Evolutionary conservation across 1,140 invertebrate species (phyloP), one percentile per base, ranked within the genome.

Genomic region (Neuroterus valhalla): DNA sequence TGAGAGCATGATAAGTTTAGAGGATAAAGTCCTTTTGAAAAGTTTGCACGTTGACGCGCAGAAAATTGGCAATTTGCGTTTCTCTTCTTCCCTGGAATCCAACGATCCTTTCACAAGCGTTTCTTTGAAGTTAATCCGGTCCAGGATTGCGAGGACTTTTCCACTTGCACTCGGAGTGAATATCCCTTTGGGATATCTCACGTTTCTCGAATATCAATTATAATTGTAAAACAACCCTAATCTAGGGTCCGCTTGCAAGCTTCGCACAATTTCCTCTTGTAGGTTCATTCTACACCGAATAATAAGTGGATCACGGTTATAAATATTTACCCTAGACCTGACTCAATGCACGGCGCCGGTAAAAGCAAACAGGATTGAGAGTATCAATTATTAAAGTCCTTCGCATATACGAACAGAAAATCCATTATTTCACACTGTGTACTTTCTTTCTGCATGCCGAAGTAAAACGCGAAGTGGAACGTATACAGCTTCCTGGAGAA

Each of bases 201-300:
- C 26, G 55, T 38, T 67, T 66, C 62, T 31, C 45, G 66, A 74
- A 67, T 78, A 68, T 78, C 76, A 78, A 78, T 78, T 75, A 75
- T 78, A 75, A 78, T 78, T 75, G 75, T 75, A 78, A 78, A 78
- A 75, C 70, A 78, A 68, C 15, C 68, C 70, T 77, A 77, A 77
- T 77, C 73, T 73, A 19, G 38, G 55, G 23, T 23, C 68, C 50
- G 46, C 67, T 62, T 71, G 76, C 45, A 71, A 75, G 69, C 73
- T 46, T 72, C 48, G 73, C 21, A 55, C 55, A 44, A 44, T 75
- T 50, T 78, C 73, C 74, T 70, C 42, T 12, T 21, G 73, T 73
- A 78, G 73, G 76, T 75, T 78, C 71, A 73, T 55, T 11, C 21
- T 55, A 52, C 21, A 52, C 74, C 50, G 76, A 50, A 46, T 72